Evolutionary conservation across 1,140 invertebrate species (phyloP).

Genomic region (Steinernema feltiae): DNA sequence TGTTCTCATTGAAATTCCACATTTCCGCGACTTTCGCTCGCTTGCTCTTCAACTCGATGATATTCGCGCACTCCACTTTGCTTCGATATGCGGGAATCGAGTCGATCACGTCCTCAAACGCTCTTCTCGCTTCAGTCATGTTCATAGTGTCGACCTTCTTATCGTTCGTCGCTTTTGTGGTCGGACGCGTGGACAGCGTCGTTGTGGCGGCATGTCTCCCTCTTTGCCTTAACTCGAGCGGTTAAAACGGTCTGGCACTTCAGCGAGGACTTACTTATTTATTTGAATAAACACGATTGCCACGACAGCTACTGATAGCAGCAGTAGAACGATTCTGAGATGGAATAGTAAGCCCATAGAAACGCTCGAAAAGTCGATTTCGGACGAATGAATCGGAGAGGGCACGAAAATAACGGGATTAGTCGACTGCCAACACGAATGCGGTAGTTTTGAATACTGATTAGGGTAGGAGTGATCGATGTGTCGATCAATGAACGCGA

Average conservation of each 20-base stretch:
- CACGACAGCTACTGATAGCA: not conserved
- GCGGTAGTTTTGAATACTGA: too few species aligned
- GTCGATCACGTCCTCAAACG: not conserved
- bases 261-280: not conserved
- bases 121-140: not conserved
- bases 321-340: not conserved
- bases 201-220: not conserved
- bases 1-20: not conserved
- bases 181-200: not conserved
- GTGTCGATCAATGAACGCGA: too few species aligned
- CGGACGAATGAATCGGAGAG: too few species aligned
- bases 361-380: too few species aligned
- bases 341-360: not conserved
- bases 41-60: not conserved
- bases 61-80: slow-evolving; percentile 5
- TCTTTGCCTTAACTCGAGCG: not conserved
- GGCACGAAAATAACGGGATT: too few species aligned
- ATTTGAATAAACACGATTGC: not conserved
- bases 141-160: not conserved
- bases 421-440: too few species aligned
- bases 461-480: too few species aligned
- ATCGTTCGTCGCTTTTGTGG: not conserved
- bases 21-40: not conserved
- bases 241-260: not conserved
- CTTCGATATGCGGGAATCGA: not conserved